These are phyloP conservation scores for Oscheius sp. DNA, from an alignment of 2,888 invertebrate genomes.

Conservation along the genomic window DNA sequence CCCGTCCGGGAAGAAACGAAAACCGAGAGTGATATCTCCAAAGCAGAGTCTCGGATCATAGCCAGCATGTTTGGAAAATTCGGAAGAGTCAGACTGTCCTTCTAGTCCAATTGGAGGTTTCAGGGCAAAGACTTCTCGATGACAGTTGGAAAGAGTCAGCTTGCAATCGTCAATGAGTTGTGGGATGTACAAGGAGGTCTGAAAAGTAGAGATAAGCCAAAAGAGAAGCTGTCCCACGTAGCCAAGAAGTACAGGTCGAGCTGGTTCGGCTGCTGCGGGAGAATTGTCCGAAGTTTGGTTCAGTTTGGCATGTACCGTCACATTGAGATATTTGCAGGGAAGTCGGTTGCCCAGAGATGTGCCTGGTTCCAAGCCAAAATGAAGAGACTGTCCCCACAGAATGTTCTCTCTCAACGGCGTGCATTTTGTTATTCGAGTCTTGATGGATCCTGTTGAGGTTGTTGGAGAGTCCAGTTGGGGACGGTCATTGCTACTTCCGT, in stretches of 20 bases:
- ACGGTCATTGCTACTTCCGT: not conserved
- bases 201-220: constrained; percentile 9
- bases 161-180: constrained; percentile 69
- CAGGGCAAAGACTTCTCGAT: constrained; percentile 67
- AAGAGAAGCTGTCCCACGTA: constrained; percentile 46
- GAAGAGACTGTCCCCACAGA: constrained; percentile 70
- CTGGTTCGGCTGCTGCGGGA: constrained; percentile 30
- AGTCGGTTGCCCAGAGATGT: not conserved
- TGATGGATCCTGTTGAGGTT: constrained; percentile 9
- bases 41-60: constrained; percentile 91
- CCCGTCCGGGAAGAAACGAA: constrained; percentile 74
- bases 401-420: constrained; percentile 47
- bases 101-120: constrained; percentile 57
- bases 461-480: constrained; percentile 18
- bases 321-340: constrained; percentile 57
- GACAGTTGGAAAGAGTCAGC: constrained; percentile 68
- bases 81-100: constrained; percentile 34
- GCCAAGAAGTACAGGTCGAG: constrained; percentile 58
- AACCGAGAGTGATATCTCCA: constrained; percentile 88
- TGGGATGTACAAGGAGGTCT: constrained; percentile 63
- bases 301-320: constrained; percentile 58
- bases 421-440: constrained; percentile 30
- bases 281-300: not conserved
- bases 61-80: constrained; percentile 80
- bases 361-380: constrained; percentile 53